phyloP scores from a whole-genome alignment of 2,888 invertebrate species.

The Limnephilus marmoratus region DNA sequence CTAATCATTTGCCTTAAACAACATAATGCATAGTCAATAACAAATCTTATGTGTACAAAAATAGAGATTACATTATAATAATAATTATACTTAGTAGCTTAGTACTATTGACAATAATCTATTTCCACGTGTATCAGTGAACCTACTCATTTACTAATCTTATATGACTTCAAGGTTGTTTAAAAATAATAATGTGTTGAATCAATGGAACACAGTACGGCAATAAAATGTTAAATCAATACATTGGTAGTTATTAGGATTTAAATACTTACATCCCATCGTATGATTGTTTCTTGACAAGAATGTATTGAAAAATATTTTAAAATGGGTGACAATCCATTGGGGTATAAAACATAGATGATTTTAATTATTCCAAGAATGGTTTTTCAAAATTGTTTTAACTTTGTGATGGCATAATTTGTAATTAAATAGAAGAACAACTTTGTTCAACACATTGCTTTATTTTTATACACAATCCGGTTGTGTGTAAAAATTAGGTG shows the following conservation, averaged over 20 bases:
- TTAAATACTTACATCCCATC: not conserved
- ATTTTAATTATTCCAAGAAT: too few species aligned
- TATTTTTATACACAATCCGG: too few species aligned
- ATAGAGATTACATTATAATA: not conserved
- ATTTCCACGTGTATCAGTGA: not conserved
- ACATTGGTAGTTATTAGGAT: not conserved
- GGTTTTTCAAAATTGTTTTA: too few species aligned
- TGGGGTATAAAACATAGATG: not conserved
- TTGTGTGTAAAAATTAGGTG: too few species aligned
- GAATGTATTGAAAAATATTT: not conserved
- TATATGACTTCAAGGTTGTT: not conserved
- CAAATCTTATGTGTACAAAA: too few species aligned
- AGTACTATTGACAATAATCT: not conserved
- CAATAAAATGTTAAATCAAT: not conserved
- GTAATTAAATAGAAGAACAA: too few species aligned
- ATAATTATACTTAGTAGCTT: not conserved
- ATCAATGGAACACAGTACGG: not conserved
- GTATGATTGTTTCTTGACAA: not conserved
- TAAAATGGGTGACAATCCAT: not conserved
- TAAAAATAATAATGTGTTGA: not conserved
- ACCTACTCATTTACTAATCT: not conserved
- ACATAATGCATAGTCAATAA: too few species aligned
- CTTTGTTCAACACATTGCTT: too few species aligned
- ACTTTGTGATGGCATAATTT: too few species aligned
- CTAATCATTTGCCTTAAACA: not conserved